Evolutionary conservation across 2,888 invertebrate species (phyloP), one percentile per base, ranked within the genome.

Genomic region (Cosmia pyralina): DNA sequence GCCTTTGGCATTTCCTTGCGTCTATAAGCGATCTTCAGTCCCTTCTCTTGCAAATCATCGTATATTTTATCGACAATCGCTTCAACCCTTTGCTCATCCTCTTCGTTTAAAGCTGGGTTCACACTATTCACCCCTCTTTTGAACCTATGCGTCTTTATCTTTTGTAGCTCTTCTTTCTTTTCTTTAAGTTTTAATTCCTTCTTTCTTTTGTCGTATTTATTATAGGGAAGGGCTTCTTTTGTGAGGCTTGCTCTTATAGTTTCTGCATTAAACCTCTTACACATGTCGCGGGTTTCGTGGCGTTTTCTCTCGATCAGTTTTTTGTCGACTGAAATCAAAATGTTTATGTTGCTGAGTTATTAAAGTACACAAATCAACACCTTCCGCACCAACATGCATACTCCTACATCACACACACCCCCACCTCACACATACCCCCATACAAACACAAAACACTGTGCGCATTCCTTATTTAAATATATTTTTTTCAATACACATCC

Each of bases 251-350:
- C 19, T 17, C 85, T 88, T 10, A 88, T 78, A n/a, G 87, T 91
- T 82, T 94, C 93, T 53, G 89, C 90, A 41, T 89, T 93, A 73
- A 95, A 96, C 44, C 94, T 88, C 19, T 90, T 88, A 70, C 96
- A 96, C 91, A 95, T 93, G 6, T 96, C 95, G 52, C 94, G 74
- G 0, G 94, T 95, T 70, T 96, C 94, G 86, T 94, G 92, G 0
- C 96, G 92, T 85, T 94, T 93, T 72, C 86, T 91, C 55, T 92
- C 89, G 46, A 96, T 91, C 0, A 93, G n/a, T 78, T 90, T 91
- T 83, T 84, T 89, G 81, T 95, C 93, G 38, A 93, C 96, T 95
- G 80, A n/a, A 52, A 87, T 50, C 62, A 22, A 44, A 66, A 75
- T 44, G 13, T 52, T 19, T 22, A 64, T n/a, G n/a, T n/a, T n/a